Evolutionary conservation across 1,140 invertebrate species (phyloP), one percentile per base, ranked within the genome.

Genomic region (Caenorhabditis inopinata): DNA sequence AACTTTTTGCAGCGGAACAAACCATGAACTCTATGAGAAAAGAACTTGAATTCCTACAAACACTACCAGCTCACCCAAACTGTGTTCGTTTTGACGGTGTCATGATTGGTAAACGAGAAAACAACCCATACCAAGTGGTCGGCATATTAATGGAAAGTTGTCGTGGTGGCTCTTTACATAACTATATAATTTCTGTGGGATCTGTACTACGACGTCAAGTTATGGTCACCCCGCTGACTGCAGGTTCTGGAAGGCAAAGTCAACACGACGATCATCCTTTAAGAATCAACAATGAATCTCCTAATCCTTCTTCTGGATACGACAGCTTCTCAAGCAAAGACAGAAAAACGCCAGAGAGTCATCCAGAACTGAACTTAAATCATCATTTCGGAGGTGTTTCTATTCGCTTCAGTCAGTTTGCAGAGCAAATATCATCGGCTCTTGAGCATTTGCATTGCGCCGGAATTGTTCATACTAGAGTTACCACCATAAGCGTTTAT

Each of bases 281-380:
- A 2, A 1, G 58, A 68, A 68, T 23, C n/a, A 29, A 68, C 32
- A 68, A 68, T 38, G 58, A 2, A 21, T 68, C 58, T 9, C 58
- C 58, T 12, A 68, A 68, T 18, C 58, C 58, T 16, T 68, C 58
- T 14, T 68, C 58, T 42, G 58, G 58, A 29, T 68, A 68, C 12
- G 58, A 68, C 12, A 68, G 58, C 12, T 68, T 68, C 12, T 38
- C 58, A 0, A 68, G 58, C n/a, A 68, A 68, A 68, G 58, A 68
- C n/a, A 42, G 58, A 68, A 68, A 29, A 21, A 42, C 58, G 18
- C 58, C 58, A 21, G 58, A 68, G 4, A 21, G 9, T 58, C 51
- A 58, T 23, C 49, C 23, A 35, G 25, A 7, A 12, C 18, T n/a
- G 6, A 32, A 68, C 11, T 3, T 16, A 3, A 7, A 1, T 32